A percentile compares a stretch with the other conserved stretches of the same genome.
Evolutionary conservation across 2,888 invertebrate genomes (phyloP).

Genomic region (Synergus itoensis): DNA sequence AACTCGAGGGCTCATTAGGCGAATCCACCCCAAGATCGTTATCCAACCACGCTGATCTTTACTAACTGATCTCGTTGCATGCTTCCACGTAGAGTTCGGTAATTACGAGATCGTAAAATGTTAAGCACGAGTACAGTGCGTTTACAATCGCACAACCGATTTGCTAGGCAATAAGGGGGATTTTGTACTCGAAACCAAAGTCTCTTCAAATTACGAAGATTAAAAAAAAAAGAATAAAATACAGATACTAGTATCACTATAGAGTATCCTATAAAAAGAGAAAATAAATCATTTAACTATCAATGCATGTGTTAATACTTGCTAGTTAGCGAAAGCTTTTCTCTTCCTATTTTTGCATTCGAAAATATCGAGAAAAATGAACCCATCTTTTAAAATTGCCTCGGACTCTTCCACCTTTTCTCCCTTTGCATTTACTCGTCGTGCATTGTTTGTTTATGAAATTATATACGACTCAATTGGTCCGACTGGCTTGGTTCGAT

Average conservation of each 20-base stretch:
- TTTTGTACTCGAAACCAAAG: not conserved
- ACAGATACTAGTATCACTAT: no score
- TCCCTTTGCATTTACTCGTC: slow-evolving; percentile 45
- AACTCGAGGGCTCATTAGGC: slow-evolving; percentile 21
- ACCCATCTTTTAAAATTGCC: slow-evolving; percentile 33
- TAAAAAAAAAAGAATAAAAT: not conserved
- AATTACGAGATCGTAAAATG: slow-evolving; percentile 32
- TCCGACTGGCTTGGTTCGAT: slow-evolving; percentile 55
- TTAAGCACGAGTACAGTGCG: slow-evolving; percentile 10
- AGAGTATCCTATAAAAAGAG: not conserved
- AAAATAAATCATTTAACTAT: not conserved
- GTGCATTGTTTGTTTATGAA: slow-evolving; percentile 66
- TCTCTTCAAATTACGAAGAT: not conserved
- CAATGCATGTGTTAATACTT: not conserved
- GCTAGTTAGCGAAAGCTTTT: slow-evolving; percentile 22
- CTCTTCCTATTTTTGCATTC: not conserved
- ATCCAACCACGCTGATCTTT: slow-evolving; percentile 29
- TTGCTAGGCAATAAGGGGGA: slow-evolving; percentile 1
- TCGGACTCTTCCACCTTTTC: slow-evolving; percentile 42
- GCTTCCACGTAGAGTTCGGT: slow-evolving; percentile 4
- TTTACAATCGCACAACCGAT: slow-evolving; percentile 18
- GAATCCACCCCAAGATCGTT: slow-evolving; percentile 30
- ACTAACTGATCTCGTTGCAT: slow-evolving; percentile 20
- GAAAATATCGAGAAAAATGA: slow-evolving; percentile 34
- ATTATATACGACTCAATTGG: slow-evolving; percentile 71